These are phyloP conservation scores for Julus scandinavius DNA, from an alignment of 2,888 invertebrate species.

Conservation along the genomic window DNA sequence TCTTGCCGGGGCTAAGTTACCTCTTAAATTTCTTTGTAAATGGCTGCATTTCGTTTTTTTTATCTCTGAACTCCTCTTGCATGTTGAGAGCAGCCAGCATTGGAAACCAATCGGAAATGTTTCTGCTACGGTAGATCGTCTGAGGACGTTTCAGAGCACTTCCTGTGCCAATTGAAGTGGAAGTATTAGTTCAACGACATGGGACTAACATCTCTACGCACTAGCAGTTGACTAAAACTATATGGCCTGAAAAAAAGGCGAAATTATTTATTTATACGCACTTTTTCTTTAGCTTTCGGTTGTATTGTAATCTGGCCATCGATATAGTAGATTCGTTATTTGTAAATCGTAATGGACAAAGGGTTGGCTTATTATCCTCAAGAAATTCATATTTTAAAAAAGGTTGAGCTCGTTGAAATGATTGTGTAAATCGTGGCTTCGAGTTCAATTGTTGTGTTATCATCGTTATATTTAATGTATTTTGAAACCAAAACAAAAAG, in stretches of 20 bases:
- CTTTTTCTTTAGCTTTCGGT: background rate
- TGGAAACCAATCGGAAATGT: conserved; percentile 40
- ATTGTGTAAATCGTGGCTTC: background rate
- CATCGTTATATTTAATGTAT: no score
- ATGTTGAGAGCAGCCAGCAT: conserved; percentile 40
- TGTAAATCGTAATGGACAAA: background rate
- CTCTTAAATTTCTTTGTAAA: conserved; percentile 42
- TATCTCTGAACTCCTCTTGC: background rate
- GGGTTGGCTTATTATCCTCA: background rate
- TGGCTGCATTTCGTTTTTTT: conserved; percentile 29
- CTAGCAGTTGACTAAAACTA: conserved; percentile 45
- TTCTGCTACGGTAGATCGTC: conserved; percentile 45
- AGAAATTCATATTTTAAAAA: background rate
- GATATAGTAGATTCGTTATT: background rate
- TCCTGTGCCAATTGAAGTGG: conserved; percentile 31
- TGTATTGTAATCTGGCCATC: background rate
- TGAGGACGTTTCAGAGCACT: conserved; percentile 43
- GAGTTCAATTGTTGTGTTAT: no score
- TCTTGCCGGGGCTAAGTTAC: conserved; percentile 7
- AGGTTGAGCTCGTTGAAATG: background rate
- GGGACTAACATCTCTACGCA: conserved; percentile 40
- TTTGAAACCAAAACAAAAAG: no score
- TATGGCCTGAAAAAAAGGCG: background rate
- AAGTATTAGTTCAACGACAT: conserved; percentile 44
- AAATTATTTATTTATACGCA: conserved; percentile 40